phyloP scores from a whole-genome alignment of 1,140 invertebrate genomes.

The Hydropsyche tenuis region DNA sequence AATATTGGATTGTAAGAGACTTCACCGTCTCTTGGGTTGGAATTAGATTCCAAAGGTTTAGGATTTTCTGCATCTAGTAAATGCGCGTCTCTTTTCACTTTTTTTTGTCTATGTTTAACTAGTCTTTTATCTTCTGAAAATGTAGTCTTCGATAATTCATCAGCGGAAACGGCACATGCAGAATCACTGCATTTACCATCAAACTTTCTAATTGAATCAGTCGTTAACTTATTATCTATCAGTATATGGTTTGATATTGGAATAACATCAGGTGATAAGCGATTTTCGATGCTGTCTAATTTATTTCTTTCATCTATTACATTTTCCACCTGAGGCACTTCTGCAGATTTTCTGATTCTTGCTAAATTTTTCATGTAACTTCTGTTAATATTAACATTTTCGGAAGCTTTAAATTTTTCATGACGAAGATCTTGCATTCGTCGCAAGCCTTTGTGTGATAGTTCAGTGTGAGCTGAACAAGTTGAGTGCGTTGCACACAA shows the following conservation, averaged over 20 bases:
- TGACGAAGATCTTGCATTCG: constrained; percentile 48
- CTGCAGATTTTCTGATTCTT: constrained; percentile 26
- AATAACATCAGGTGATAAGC: neutral
- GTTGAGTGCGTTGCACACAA: constrained; percentile 75
- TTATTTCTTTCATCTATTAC: neutral
- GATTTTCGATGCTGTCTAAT: neutral
- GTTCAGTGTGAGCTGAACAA: constrained; percentile 68
- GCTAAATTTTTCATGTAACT: neutral
- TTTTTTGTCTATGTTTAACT: constrained; percentile 6
- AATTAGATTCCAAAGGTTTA: neutral
- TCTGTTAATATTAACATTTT: neutral
- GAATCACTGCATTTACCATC: neutral
- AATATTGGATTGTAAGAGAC: constrained; percentile 29
- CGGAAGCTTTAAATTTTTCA: constrained; percentile 47
- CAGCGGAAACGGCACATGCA: too few relatives aligned
- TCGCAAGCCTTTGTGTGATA: constrained; percentile 52
- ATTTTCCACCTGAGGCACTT: constrained; percentile 20
- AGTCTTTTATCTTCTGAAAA: constrained; percentile 2
- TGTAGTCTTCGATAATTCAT: neutral
- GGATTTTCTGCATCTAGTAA: constrained; percentile 19
- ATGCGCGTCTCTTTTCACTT: constrained; percentile 36
- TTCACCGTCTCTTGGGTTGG: constrained; percentile 51
- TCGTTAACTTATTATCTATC: neutral
- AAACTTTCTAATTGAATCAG: neutral
- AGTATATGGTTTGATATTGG: neutral